phyloP scores from a whole-genome alignment of 2,113 vertebrate species.

The Zosterops japonicus region DNA sequence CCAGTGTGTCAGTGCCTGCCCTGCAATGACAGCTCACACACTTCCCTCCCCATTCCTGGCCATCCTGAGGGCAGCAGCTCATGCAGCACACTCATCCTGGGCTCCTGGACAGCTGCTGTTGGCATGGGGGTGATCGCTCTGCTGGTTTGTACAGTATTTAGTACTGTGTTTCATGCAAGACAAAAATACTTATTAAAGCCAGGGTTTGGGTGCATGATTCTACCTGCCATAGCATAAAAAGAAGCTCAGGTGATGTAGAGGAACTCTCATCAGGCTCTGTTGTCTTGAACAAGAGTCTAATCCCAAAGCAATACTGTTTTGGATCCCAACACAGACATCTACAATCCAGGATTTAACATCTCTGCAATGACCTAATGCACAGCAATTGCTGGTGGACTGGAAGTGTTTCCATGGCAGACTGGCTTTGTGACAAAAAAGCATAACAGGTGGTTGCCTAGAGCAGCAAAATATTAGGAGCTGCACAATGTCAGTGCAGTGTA shows the following conservation, averaged over 20 bases:
- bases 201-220: neutral
- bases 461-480: conserved; percentile 29
- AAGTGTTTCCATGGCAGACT: conserved; percentile 23
- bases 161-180: neutral
- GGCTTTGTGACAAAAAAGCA: neutral
- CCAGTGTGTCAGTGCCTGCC: neutral
- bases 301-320: neutral
- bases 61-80: neutral
- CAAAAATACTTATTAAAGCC: neutral
- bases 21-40: neutral
- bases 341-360: neutral
- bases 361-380: neutral
- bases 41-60: neutral
- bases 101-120: neutral
- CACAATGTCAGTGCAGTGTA: neutral
- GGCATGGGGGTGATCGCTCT: accelerated
- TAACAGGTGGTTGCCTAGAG: conserved; percentile 23
- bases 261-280: neutral
- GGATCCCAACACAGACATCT: neutral
- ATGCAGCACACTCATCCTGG: neutral
- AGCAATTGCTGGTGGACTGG: neutral
- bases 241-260: neutral
- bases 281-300: neutral
- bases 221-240: neutral
- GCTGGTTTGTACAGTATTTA: neutral